Evolutionary conservation across 2,797 vertebrate species (phyloP).

Genomic region (Microchirus variegatus): DNA sequence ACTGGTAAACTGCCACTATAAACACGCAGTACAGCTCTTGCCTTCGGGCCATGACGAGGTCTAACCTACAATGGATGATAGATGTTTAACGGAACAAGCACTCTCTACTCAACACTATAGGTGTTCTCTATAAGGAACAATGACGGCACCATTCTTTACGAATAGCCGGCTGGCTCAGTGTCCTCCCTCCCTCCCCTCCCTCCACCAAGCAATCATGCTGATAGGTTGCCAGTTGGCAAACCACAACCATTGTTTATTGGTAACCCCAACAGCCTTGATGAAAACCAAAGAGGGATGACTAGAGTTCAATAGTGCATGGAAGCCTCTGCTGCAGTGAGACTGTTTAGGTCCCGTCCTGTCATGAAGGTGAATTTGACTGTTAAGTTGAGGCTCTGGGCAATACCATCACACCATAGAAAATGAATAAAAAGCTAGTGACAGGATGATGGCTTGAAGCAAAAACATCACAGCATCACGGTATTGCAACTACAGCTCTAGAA

Average conservation of each 20-base stretch:
- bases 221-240: constrained; percentile 53
- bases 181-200: constrained; percentile 39
- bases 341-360: constrained; percentile 37
- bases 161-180: constrained; percentile 67
- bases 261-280: constrained; percentile 61
- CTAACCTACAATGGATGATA: constrained; percentile 43
- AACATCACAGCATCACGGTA: too few species aligned
- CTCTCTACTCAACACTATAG: constrained; percentile 19
- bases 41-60: constrained; percentile 38
- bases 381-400: constrained; percentile 37
- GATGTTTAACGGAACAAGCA: constrained; percentile 25
- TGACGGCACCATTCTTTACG: constrained; percentile 29
- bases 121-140: constrained; percentile 40
- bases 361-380: constrained; percentile 31
- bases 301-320: constrained; percentile 47
- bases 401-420: constrained; percentile 24
- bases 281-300: constrained; percentile 44
- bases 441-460: too few species aligned
- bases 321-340: constrained; percentile 39
- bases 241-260: constrained; percentile 75
- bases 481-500: too few species aligned
- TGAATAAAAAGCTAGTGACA: too few species aligned
- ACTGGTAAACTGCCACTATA: constrained; percentile 34
- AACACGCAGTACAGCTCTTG: constrained; percentile 29
- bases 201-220: constrained; percentile 49